Evolutionary conservation across 2,888 invertebrate species (phyloP).

Genomic region (Petrolisthes manimaculis): DNA sequence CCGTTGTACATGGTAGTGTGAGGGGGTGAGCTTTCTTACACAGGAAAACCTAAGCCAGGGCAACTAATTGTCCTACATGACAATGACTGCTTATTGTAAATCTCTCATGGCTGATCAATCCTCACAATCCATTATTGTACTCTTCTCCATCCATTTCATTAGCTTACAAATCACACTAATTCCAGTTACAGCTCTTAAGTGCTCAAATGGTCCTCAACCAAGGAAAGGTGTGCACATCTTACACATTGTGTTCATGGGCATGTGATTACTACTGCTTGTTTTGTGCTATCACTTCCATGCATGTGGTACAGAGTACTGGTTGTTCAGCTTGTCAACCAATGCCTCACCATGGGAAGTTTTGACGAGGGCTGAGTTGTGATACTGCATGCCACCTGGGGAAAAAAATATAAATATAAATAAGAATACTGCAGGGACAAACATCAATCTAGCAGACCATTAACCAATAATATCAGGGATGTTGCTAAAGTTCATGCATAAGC

Average conservation of each 20-base stretch:
- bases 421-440: not conserved
- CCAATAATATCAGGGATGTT: not conserved
- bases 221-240: too few species aligned
- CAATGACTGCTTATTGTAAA: too few species aligned
- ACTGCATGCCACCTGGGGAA: conserved; percentile 52
- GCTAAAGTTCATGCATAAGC: too few species aligned
- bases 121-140: too few species aligned
- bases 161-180: too few species aligned
- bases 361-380: conserved; percentile 47
- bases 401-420: not conserved
- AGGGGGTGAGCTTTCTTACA: not conserved
- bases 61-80: not conserved
- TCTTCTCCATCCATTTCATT: too few species aligned
- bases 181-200: not conserved
- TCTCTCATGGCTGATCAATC: too few species aligned
- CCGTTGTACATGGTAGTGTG: not conserved
- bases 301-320: not conserved
- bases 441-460: not conserved
- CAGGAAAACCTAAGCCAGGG: not conserved
- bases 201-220: too few species aligned
- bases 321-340: not conserved
- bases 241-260: not conserved
- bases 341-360: conserved; percentile 56
- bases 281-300: not conserved
- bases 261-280: not conserved